Percentiles rank a stretch among this genome's conserved stretches.
These are phyloP conservation scores for Tricholauxania praeusta DNA, from an alignment of 2,888 invertebrate genomes.

Conservation along the genomic window DNA sequence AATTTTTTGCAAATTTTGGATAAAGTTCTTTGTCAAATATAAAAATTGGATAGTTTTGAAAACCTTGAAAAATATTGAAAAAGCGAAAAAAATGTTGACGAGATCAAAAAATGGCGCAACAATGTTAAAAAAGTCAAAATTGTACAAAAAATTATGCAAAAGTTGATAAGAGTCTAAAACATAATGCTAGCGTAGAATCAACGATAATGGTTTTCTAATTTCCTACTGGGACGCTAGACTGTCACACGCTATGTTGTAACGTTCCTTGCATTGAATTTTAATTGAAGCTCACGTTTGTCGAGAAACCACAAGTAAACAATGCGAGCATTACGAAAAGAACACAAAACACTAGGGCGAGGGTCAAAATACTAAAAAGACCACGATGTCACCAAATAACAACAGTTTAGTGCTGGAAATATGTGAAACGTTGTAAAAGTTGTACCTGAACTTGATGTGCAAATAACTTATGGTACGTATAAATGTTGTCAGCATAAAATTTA, in stretches of 20 bases:
- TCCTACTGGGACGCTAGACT: too few relatives aligned
- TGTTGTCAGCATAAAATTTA: conserved; percentile 18
- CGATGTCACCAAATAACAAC: neutral
- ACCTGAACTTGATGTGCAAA: conserved; percentile 43
- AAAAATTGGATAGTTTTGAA: too few relatives aligned
- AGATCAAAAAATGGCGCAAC: too few relatives aligned
- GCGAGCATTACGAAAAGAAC: neutral
- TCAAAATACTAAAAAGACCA: conserved; percentile 1
- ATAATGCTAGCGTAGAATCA: too few relatives aligned
- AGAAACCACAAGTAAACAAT: conserved; percentile 5
- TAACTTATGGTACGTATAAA: conserved; percentile 13
- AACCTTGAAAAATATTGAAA: too few relatives aligned
- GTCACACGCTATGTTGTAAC: neutral
- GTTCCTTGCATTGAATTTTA: conserved; percentile 26
- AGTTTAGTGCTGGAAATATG: neutral
- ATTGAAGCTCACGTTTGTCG: conserved; percentile 17
- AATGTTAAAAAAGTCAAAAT: too few relatives aligned
- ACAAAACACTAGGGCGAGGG: neutral
- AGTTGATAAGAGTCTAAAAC: too few relatives aligned
- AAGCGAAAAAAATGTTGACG: too few relatives aligned
- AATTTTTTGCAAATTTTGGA: too few relatives aligned
- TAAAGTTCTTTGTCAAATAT: too few relatives aligned
- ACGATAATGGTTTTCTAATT: too few relatives aligned
- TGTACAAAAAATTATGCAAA: too few relatives aligned
- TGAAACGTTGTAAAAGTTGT: conserved; percentile 32